phyloP scores from a whole-genome alignment of 2,797 vertebrate species.

The Strix occidentalis region DNA sequence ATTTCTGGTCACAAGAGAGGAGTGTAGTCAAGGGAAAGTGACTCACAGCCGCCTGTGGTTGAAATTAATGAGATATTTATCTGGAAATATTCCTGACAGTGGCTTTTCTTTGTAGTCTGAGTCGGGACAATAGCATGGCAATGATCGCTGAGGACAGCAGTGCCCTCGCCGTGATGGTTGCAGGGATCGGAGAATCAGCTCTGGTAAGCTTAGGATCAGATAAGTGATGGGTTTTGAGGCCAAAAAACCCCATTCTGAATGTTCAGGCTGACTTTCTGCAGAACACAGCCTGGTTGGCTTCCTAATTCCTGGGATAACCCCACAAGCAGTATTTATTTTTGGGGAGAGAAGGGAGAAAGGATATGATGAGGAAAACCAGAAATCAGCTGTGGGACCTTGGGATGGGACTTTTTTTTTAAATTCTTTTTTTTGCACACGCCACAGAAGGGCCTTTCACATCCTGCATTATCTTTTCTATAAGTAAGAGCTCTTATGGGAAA shows the following conservation, averaged over 20 bases:
- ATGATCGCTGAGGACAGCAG: accelerated
- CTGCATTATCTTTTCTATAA: neutral
- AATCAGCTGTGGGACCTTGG: neutral
- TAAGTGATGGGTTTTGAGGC: neutral
- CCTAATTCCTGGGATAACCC: neutral
- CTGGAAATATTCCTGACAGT: neutral
- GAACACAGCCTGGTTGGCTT: neutral
- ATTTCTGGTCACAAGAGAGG: slow-evolving; percentile 35
- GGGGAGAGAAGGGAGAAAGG: neutral
- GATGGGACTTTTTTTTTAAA: neutral
- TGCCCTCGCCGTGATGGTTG: neutral
- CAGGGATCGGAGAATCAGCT: neutral
- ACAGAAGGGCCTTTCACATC: neutral
- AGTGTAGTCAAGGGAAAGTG: slow-evolving; percentile 33
- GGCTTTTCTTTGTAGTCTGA: neutral
- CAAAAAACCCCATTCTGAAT: neutral
- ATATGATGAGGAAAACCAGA: neutral
- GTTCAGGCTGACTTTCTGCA: neutral
- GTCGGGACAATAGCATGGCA: neutral
- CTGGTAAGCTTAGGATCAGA: neutral
- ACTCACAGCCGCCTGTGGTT: slow-evolving; percentile 42
- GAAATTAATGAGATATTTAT: slow-evolving; percentile 51
- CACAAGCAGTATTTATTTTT: neutral
- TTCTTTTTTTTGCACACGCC: neutral
- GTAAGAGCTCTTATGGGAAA: neutral